Base-by-base conservation (phyloP, 2,797 vertebrate species). In the Luscinia megarhynchos region DNA sequence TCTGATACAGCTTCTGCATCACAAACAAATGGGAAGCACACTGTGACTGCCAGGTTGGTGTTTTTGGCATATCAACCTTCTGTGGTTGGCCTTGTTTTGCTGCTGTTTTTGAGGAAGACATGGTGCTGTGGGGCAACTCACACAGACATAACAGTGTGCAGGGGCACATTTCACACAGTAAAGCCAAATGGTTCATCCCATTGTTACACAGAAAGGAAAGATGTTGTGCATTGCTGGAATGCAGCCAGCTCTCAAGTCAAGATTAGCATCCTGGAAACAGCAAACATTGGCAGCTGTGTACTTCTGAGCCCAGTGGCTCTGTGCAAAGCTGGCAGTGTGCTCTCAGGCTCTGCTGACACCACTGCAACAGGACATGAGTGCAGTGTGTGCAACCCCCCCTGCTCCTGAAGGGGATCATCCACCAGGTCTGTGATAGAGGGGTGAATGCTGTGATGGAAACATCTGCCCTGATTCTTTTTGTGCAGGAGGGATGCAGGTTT, bases 221-320 rank as follows among this genome's bases (percentile, higher is more conserved):
- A 78, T 26, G 45, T 21, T 77, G 81, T 41, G 66, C 51, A 8
- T 17, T 38, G 63, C 73, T 90, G 93, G 91, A 93, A 75, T 6
- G 58, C 83, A 34, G 76, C 82, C 79, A 90, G 63, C 66, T 84
- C 87, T 81, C 0, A 1, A 94, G 76, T 78, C 76, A 82, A 81
- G 93, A 95, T 86, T 59, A 78, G 58, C 79, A 41, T 84, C 79
- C 73, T 88, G 69, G 80, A 94, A 91, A 88, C 66, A 73, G 85
- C 69, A 73, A 78, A 86, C 34, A 8, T 11, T 30, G 82, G 76
- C 87, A 93, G 62, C 81, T 93, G 61, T 1, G 0, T 67, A 10
- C 17, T 74, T 46, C 84, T 72, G 68, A 74, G 53, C 20, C 68
- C 69, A 30, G 61, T 0, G 67, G 78, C 64, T 77, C 53, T 15